Conservation (phyloP, 2,888 invertebrate species). For the Nomada hirtipes region DNA sequence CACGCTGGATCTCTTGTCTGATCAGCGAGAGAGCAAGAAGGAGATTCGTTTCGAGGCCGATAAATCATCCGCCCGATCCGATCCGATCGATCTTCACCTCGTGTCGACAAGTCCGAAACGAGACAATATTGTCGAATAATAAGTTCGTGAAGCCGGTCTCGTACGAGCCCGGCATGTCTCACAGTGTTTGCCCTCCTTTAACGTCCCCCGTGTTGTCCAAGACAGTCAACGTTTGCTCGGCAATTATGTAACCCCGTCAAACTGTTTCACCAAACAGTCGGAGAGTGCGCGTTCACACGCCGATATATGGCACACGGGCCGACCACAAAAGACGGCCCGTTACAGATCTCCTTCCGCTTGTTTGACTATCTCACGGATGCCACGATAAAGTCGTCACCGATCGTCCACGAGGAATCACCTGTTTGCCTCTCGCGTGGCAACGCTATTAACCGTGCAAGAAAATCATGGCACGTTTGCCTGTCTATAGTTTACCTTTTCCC, state of each 20-base stretch:
- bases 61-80: constrained; percentile 47
- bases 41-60: constrained; percentile 28
- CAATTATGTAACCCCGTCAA: constrained; percentile 83
- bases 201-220: constrained; percentile 69
- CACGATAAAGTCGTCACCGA: constrained; percentile 38
- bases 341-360: constrained; percentile 23
- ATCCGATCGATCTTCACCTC: constrained; percentile 47
- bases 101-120: constrained; percentile 36
- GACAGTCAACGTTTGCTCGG: constrained; percentile 82
- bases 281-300: constrained; percentile 78
- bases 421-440: neutral
- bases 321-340: constrained; percentile 65
- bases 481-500: neutral
- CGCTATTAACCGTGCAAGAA: neutral
- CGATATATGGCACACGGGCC: constrained; percentile 59
- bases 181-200: constrained; percentile 75
- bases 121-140: constrained; percentile 17
- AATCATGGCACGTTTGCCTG: neutral
- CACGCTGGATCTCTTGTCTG: constrained; percentile 12
- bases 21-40: neutral
- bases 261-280: constrained; percentile 83
- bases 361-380: constrained; percentile 43
- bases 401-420: neutral
- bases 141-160: constrained; percentile 59
- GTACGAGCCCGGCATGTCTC: constrained; percentile 40